A percentile compares a stretch with the other conserved stretches of the same genome.
These are phyloP conservation scores for Melanerpes aurifrons DNA, from an alignment of 2,113 vertebrate genomes.

Conservation along the genomic window DNA sequence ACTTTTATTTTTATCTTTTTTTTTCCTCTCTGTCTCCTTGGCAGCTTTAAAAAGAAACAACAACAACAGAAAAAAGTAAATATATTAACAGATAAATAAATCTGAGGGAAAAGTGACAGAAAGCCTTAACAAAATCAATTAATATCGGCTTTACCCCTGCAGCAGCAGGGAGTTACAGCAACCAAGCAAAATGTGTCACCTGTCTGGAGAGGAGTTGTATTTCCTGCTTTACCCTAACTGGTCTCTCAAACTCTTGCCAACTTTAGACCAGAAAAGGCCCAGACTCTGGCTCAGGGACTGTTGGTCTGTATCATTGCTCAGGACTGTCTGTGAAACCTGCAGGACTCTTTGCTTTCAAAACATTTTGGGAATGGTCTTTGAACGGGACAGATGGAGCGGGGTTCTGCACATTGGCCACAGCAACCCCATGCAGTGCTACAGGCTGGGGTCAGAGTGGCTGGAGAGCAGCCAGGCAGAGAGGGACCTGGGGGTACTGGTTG, in stretches of 20 bases:
- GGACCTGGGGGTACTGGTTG: no score
- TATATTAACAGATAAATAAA: neutral
- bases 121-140: neutral
- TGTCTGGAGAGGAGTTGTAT: neutral
- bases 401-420: no score
- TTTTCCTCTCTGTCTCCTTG: neutral
- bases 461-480: no score
- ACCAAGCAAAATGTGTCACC: neutral
- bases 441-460: no score
- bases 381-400: neutral
- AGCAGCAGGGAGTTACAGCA: neutral
- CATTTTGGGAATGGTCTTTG: neutral
- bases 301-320: neutral
- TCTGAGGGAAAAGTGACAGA: neutral
- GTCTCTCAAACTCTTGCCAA: neutral
- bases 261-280: neutral
- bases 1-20: neutral
- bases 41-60: neutral
- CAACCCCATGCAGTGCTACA: no score
- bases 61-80: no score
- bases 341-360: neutral
- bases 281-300: neutral
- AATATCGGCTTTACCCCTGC: neutral
- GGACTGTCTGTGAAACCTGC: neutral
- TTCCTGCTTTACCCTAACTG: neutral